Conservation (phyloP, 2,113 vertebrate species). For the Clinocottus analis region DNA sequence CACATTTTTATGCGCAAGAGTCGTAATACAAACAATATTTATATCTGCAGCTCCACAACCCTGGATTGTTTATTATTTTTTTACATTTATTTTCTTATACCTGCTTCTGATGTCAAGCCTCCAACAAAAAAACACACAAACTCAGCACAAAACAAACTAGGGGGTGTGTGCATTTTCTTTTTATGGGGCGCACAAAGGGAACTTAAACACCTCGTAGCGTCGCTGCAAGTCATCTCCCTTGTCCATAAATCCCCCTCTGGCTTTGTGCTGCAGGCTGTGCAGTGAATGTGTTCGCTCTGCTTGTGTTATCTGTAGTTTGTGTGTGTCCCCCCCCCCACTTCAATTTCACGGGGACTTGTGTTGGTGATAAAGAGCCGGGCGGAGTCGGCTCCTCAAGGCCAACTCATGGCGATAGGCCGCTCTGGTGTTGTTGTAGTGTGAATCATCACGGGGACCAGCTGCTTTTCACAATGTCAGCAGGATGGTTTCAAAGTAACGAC, state of each 20-base stretch:
- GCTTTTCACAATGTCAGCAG: background rate
- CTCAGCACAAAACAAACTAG: constrained; percentile 56
- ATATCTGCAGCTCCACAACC: constrained; percentile 10
- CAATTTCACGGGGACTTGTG: constrained; percentile 67
- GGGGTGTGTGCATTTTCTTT: constrained; percentile 37
- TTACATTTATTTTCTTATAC: constrained; percentile 21
- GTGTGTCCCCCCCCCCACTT: constrained; percentile 45
- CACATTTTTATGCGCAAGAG: background rate
- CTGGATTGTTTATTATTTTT: background rate
- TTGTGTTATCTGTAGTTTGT: constrained; percentile 61
- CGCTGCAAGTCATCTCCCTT: constrained; percentile 49
- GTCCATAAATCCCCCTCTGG: constrained; percentile 66
- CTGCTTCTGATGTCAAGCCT: constrained; percentile 14
- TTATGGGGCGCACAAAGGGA: constrained; percentile 41
- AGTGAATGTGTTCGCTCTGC: constrained; percentile 52
- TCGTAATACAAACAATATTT: background rate
- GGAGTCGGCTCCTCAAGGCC: constrained; percentile 51
- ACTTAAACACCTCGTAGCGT: constrained; percentile 49
- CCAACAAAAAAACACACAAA: constrained; percentile 34
- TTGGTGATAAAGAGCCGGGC: constrained; percentile 53
- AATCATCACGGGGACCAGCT: constrained; percentile 7
- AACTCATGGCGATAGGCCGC: constrained; percentile 28
- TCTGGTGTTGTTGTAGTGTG: constrained; percentile 9
- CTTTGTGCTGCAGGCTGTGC: constrained; percentile 28
- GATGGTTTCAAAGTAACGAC: background rate